Percentiles rank a stretch among this genome's conserved stretches.
These are phyloP conservation scores for Thereuonema tuberculata DNA, from an alignment of 1,140 invertebrate species.

Conservation along the genomic window DNA sequence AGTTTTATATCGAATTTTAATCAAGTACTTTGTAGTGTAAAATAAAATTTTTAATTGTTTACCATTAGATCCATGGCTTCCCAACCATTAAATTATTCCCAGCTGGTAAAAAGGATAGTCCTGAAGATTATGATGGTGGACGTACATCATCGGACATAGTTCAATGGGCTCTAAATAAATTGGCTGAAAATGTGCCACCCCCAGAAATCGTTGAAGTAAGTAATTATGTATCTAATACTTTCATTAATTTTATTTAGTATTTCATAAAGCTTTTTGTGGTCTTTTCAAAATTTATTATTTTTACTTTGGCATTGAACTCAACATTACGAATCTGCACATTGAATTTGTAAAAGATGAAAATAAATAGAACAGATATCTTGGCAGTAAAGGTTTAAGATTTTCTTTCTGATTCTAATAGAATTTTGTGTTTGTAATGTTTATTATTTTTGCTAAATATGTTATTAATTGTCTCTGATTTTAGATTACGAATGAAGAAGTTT, in stretches of 20 bases:
- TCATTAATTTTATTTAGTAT: constrained; percentile 8
- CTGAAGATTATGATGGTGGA: constrained; percentile 69
- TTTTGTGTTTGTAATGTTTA: no score
- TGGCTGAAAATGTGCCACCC: constrained; percentile 68
- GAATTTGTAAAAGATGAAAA: no score
- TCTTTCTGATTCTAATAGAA: no score
- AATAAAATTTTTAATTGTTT: no score
- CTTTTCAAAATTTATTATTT: not conserved
- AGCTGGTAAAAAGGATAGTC: constrained; percentile 60
- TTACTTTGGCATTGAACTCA: no score
- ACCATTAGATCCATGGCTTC: constrained; percentile 62
- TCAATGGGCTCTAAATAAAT: constrained; percentile 70
- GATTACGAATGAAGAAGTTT: constrained; percentile 38
- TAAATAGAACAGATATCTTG: no score
- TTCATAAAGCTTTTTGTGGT: not conserved
- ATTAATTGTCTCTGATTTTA: constrained; percentile 25
- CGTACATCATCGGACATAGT: constrained; percentile 83
- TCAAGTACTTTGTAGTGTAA: no score
- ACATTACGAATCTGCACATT: no score
- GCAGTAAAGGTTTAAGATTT: no score
- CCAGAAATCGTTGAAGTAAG: constrained; percentile 71
- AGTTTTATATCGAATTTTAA: no score
- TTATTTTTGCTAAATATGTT: no score
- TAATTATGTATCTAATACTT: constrained; percentile 19
- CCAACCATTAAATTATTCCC: constrained; percentile 95